A percentile compares a stretch with the other conserved stretches of the same genome.
These are phyloP conservation scores for Pseudomugil tenellus DNA, from an alignment of 2,797 vertebrate species.

Conservation along the genomic window DNA sequence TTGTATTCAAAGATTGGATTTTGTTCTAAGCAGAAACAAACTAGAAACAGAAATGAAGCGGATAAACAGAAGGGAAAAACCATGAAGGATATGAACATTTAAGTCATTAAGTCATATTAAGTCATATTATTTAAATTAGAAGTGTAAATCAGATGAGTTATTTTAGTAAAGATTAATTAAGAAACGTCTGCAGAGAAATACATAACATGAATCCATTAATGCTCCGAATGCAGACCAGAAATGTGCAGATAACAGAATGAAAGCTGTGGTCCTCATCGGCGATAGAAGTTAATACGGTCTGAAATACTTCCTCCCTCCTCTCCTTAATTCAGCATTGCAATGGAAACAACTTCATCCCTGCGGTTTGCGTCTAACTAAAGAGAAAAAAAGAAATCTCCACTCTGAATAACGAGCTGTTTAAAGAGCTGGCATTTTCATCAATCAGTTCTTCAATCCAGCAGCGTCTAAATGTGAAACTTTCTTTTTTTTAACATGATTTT, in stretches of 20 bases:
- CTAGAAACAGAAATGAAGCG: not conserved
- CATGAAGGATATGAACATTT: slow-evolving; percentile 4
- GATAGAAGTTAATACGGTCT: slow-evolving; percentile 34
- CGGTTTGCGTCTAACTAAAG: not conserved
- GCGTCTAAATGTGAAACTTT: not conserved
- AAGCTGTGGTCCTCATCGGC: slow-evolving; percentile 24
- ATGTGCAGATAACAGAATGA: slow-evolving; percentile 1
- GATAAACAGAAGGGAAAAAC: not conserved
- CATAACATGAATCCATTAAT: not conserved
- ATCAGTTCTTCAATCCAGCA: not conserved
- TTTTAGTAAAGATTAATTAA: slow-evolving; percentile 7
- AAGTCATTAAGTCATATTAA: not conserved
- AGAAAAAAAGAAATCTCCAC: not conserved
- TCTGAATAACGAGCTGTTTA: slow-evolving; percentile 10
- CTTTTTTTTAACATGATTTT: not conserved
- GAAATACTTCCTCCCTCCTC: slow-evolving; percentile 15
- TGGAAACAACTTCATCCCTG: slow-evolving; percentile 18
- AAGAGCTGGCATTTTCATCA: slow-evolving; percentile 16
- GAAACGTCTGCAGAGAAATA: not conserved
- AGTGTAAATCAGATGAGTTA: not conserved
- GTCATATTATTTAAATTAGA: not conserved
- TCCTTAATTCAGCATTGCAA: slow-evolving; percentile 6
- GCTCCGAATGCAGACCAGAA: not conserved
- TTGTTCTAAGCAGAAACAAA: slow-evolving; percentile 8
- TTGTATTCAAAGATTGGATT: not conserved